Evolutionary conservation across 2,113 vertebrate species (phyloP).

Genomic region (Crotalus horridus): DNA sequence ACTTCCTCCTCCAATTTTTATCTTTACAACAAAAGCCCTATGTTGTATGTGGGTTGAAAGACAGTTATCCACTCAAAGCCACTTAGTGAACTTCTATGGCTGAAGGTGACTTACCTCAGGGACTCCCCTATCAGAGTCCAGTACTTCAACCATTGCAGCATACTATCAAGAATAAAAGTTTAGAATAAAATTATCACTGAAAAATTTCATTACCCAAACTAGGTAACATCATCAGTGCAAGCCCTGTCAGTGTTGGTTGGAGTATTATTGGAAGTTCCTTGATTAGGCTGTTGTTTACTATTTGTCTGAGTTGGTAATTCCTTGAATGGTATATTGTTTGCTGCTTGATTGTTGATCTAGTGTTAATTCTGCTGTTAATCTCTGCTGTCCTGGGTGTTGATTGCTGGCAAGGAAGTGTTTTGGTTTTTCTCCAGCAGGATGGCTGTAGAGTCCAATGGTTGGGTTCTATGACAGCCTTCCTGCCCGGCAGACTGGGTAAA

Average conservation of each 20-base stretch:
- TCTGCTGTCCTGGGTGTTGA: background rate
- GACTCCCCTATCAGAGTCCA: background rate
- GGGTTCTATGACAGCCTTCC: no score
- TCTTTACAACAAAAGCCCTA: background rate
- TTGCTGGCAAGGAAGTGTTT: background rate
- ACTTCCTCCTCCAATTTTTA: background rate
- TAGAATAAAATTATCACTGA: background rate
- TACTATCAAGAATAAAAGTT: background rate
- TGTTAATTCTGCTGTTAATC: background rate
- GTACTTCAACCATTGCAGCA: background rate
- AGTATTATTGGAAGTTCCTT: background rate
- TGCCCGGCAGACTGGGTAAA: no score
- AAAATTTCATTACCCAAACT: background rate
- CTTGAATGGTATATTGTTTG: background rate
- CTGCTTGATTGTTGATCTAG: background rate
- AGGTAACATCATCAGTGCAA: background rate
- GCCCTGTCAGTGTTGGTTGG: background rate
- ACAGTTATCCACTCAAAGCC: background rate
- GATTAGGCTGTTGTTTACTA: background rate
- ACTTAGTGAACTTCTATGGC: background rate
- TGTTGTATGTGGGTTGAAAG: background rate
- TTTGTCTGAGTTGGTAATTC: background rate
- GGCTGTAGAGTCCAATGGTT: no score
- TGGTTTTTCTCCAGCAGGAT: no score
- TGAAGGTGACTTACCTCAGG: background rate